Evolutionary conservation across 2,797 vertebrate genomes (phyloP).

Genomic region (Channallabes apus): DNA sequence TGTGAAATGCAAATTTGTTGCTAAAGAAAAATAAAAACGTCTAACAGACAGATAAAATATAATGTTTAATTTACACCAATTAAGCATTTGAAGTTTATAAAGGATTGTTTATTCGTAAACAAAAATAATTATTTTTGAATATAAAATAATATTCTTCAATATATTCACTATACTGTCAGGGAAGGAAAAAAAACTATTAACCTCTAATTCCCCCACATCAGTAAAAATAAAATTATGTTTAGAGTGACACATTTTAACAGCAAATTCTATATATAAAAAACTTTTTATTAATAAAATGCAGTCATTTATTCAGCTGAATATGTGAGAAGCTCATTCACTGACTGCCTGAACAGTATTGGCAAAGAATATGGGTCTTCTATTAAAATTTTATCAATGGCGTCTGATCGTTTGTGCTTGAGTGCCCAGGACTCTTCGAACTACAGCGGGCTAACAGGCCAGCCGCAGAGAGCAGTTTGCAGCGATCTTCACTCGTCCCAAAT

Average conservation of each 20-base stretch:
- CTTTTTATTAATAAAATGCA: slow-evolving; percentile 80
- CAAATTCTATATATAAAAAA: slow-evolving; percentile 69
- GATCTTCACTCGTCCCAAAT: slow-evolving; percentile 53
- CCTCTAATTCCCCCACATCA: background rate
- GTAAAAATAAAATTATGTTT: background rate
- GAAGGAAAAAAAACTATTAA: background rate
- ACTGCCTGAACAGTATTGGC: slow-evolving; percentile 78
- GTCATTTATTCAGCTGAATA: slow-evolving; percentile 71
- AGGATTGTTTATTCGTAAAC: background rate
- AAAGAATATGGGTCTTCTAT: slow-evolving; percentile 70
- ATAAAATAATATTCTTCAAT: background rate
- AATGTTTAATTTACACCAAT: background rate
- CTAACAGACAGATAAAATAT: background rate
- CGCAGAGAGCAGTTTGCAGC: slow-evolving; percentile 60
- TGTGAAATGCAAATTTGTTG: background rate
- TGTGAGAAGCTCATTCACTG: slow-evolving; percentile 66
- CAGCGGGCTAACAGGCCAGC: slow-evolving; percentile 46
- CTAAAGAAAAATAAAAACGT: background rate
- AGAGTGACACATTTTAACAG: slow-evolving; percentile 60
- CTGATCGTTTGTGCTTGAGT: slow-evolving; percentile 33
- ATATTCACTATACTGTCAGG: background rate
- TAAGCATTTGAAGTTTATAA: background rate
- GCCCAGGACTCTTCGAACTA: slow-evolving; percentile 35
- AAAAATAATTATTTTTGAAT: background rate
- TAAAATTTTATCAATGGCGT: slow-evolving; percentile 55